These are phyloP conservation scores for Pseudomugil tenellus DNA, from an alignment of 2,797 vertebrate genomes.

Conservation along the genomic window DNA sequence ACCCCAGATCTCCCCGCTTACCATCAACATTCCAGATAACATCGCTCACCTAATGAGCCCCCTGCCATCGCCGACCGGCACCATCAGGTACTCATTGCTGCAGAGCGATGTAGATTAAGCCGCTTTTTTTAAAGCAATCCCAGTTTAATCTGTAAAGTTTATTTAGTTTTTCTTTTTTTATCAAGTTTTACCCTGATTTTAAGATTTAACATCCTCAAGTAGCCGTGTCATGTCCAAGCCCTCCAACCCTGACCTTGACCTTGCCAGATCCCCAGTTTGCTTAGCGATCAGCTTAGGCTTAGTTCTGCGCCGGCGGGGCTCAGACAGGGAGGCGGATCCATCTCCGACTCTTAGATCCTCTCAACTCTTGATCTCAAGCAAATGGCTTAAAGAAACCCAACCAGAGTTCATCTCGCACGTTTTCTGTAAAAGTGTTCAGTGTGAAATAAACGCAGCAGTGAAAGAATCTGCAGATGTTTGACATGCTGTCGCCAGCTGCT, in stretches of 20 bases:
- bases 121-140: no score
- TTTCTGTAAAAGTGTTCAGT: neutral
- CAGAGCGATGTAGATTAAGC: neutral
- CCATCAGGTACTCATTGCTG: conserved; percentile 88
- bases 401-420: neutral
- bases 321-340: conserved; percentile 20
- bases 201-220: no score
- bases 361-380: conserved; percentile 37
- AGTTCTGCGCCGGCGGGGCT: conserved; percentile 25
- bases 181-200: no score
- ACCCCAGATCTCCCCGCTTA: conserved; percentile 95
- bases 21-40: conserved; percentile 98
- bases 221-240: neutral
- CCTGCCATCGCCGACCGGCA: conserved; percentile 95
- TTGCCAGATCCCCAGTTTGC: conserved; percentile 1
- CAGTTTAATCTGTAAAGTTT: no score
- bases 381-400: conserved; percentile 17
- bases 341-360: conserved; percentile 32
- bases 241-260: conserved; percentile 8
- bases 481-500: no score
- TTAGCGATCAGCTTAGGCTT: conserved; percentile 63
- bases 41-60: conserved; percentile 97
- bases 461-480: neutral
- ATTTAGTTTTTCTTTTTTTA: no score
- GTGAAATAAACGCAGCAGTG: neutral